These are phyloP conservation scores for Spheniscus humboldti DNA, from an alignment of 2,797 vertebrate genomes.

Conservation along the genomic window DNA sequence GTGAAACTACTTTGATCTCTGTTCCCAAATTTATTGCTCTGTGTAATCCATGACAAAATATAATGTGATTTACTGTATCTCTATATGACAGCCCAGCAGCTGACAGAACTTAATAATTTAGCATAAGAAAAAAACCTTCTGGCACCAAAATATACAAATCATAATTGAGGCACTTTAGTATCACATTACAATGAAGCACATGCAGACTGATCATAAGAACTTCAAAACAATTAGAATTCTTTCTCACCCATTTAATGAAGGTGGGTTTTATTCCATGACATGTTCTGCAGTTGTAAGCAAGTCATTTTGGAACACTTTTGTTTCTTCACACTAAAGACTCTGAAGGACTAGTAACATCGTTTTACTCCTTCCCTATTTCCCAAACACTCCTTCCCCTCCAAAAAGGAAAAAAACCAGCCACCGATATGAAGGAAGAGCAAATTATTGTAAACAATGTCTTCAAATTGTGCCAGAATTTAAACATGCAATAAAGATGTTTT, in stretches of 20 bases:
- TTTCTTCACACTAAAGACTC: conserved; percentile 65
- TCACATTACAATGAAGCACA: conserved; percentile 72
- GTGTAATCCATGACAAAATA: conserved; percentile 93
- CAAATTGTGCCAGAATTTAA: not conserved
- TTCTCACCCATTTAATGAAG: conserved; percentile 67
- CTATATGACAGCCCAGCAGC: conserved; percentile 88
- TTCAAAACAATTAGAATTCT: conserved; percentile 79
- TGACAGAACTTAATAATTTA: conserved; percentile 89
- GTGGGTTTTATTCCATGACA: conserved; percentile 63
- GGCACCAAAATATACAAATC: conserved; percentile 80
- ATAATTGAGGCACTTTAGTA: conserved; percentile 73
- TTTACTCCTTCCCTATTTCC: conserved; percentile 37
- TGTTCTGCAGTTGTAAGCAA: conserved; percentile 67
- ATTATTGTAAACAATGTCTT: not conserved
- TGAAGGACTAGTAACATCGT: conserved; percentile 15
- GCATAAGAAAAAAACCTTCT: conserved; percentile 79
- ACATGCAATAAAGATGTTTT: not conserved
- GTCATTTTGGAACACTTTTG: conserved; percentile 50
- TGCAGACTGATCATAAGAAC: conserved; percentile 66
- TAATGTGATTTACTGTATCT: conserved; percentile 98
- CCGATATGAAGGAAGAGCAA: not conserved
- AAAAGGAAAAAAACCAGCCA: not conserved
- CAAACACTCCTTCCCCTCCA: conserved; percentile 8
- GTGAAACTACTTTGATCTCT: conserved; percentile 89
- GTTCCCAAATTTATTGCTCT: conserved; percentile 85